A percentile compares a stretch with the other conserved stretches of the same genome.
Conservation (phyloP, 2,113 vertebrate species). For the Burhinus bistriatus region DNA sequence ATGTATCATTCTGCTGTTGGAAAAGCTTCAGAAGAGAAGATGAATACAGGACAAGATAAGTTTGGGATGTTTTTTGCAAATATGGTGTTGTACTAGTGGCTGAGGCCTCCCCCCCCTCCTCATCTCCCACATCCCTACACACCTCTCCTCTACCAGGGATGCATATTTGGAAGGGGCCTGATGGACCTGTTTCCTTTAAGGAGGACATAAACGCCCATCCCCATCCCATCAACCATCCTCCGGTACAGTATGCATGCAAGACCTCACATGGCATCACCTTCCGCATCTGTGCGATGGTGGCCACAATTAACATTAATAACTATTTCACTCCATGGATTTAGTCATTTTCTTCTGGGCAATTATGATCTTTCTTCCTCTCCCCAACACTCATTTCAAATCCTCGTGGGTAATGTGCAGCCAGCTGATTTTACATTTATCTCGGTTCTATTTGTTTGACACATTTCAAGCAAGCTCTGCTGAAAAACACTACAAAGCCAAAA, state of each 20-base stretch:
- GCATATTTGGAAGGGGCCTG: neutral
- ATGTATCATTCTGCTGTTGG: neutral
- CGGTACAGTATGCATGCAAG: rapidly evolving
- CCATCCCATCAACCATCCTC: neutral
- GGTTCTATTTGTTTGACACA: constrained; percentile 2
- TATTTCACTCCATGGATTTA: constrained; percentile 26
- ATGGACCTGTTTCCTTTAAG: neutral
- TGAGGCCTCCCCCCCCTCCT: neutral
- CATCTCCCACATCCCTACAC: neutral
- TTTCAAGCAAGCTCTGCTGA: neutral
- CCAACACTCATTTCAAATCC: neutral
- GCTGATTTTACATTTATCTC: constrained; percentile 22
- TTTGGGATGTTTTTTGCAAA: neutral
- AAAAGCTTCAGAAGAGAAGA: neutral
- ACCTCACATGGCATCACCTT: neutral
- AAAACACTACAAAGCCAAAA: neutral
- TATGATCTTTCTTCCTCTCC: constrained; percentile 21
- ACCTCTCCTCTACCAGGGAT: neutral
- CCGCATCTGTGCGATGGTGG: neutral
- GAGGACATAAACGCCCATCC: neutral
- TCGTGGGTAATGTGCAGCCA: neutral
- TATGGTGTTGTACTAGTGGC: rapidly evolving
- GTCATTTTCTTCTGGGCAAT: constrained; percentile 38
- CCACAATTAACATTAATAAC: constrained; percentile 38
- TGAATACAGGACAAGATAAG: neutral